phyloP scores from a whole-genome alignment of 2,113 vertebrate species.

The Fulica atra region DNA sequence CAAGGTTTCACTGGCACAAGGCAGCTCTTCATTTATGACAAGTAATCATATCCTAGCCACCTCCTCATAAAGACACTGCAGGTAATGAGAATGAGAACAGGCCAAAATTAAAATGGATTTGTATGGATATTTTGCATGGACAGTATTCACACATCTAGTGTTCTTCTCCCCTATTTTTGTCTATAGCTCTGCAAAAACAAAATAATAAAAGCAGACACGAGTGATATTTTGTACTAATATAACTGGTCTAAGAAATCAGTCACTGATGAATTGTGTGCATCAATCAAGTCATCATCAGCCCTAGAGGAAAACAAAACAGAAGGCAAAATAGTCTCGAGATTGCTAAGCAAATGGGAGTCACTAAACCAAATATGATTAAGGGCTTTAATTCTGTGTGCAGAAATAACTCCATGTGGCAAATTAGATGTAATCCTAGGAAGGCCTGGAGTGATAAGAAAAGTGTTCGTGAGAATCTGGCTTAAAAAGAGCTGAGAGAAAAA shows the following conservation, averaged over 20 bases:
- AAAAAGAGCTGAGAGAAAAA: conserved; percentile 1
- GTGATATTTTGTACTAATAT: neutral
- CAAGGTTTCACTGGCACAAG: neutral
- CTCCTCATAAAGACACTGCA: conserved; percentile 12
- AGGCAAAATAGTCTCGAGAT: neutral
- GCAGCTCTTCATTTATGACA: conserved; percentile 53
- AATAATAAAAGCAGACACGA: neutral
- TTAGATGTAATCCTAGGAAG: conserved; percentile 12
- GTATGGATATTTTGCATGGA: neutral
- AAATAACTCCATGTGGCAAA: conserved; percentile 50
- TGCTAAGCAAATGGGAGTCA: conserved; percentile 25
- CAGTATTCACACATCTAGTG: neutral
- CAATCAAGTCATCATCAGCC: conserved; percentile 3
- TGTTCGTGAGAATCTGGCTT: neutral
- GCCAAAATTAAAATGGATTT: neutral
- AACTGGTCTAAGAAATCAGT: neutral
- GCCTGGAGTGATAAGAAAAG: conserved; percentile 15
- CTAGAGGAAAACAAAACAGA: neutral
- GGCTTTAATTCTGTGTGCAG: conserved; percentile 40
- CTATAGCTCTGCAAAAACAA: neutral
- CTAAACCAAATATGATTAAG: conserved; percentile 55
- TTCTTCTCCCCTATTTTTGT: neutral
- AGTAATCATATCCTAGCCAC: conserved; percentile 7
- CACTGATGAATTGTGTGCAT: neutral
- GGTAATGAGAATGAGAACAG: neutral